Evolutionary conservation across 2,797 vertebrate genomes (phyloP).

Genomic region (Pempheris klunzingeri): DNA sequence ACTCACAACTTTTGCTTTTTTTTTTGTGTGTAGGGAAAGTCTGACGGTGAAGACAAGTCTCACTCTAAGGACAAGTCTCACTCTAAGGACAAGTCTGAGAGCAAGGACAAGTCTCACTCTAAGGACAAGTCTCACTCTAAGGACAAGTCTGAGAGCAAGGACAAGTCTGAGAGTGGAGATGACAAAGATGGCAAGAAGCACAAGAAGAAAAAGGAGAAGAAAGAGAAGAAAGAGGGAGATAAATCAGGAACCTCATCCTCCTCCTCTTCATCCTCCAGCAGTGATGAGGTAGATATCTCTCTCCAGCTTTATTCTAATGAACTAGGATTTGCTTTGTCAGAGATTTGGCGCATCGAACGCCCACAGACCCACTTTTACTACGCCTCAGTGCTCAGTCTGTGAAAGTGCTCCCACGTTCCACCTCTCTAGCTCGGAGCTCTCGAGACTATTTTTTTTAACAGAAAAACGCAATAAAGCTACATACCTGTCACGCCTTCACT

Average conservation of each 20-base stretch:
- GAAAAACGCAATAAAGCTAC: neutral
- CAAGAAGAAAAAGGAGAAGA: constrained; percentile 25
- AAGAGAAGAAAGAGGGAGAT: constrained; percentile 1
- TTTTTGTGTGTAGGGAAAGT: constrained; percentile 13
- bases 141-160: constrained; percentile 20
- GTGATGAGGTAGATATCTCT: constrained; percentile 48
- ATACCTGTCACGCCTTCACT: constrained; percentile 17
- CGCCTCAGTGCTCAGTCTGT: neutral
- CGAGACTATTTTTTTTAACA: fast-evolving
- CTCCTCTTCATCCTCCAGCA: constrained; percentile 60
- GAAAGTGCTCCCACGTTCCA: neutral
- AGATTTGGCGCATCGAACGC: neutral
- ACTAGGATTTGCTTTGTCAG: neutral
- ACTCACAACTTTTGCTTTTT: neutral
- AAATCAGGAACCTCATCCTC: constrained; percentile 22
- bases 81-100: constrained; percentile 6
- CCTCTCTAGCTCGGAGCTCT: neutral
- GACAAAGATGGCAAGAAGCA: constrained; percentile 29
- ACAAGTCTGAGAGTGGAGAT: constrained; percentile 16
- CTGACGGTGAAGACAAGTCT: constrained; percentile 17
- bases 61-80: constrained; percentile 10
- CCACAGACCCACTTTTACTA: neutral
- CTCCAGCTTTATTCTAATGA: neutral
- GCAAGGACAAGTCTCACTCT: constrained; percentile 5
- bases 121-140: constrained; percentile 21